Base-by-base conservation (phyloP, 2,113 vertebrate species). In the Erpornis zantholeuca region DNA sequence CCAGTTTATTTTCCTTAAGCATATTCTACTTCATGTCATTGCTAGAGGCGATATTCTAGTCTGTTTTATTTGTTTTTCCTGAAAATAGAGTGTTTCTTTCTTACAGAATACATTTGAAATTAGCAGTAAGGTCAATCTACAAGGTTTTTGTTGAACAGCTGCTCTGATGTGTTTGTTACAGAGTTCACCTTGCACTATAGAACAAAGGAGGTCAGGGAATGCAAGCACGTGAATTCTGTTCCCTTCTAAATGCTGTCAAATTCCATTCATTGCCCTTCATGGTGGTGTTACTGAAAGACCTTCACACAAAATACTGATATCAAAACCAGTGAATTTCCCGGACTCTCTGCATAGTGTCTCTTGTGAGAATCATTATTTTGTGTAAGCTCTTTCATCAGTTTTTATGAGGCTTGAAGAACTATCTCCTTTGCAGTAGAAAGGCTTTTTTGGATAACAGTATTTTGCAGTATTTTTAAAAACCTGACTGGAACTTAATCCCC, bases 101-200 rank as follows among this genome's bases (percentile, higher is more conserved):
- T 91, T 82, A 73, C 96, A 78, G 95, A 97, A 77, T 90, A 92
- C 42, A 33, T 96, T 60, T 96, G 59, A 96, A 96, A 54, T 82
- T 88, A 88, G 93, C 86, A 87, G 95, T 97, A 77, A 97, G 93
- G 84, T 57, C 38, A 53, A 20, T 63, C 59, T 44, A 13, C 12
- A 6, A 70, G 57, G 19, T 65, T 85, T 81, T 54, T 63, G 31
- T 78, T 49, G 65, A 75, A 33, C 69, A 65, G 45, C 45, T 81
- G 35, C 36, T 38, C 73, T 61, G 75, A 61, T 33, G 35, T 15
- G 52, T 28, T 82, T 77, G 64, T 85, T 33, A 70, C 40, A 57
- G 85, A 73, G 38, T 53, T 82, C 65, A 69, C 49, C 49, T 63
- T 92, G 47, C 38, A 63, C 28, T 24, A 15, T 11, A 79, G 80